These are phyloP conservation scores for Calypte anna DNA, from an alignment of 2,113 vertebrate genomes.

Conservation along the genomic window DNA sequence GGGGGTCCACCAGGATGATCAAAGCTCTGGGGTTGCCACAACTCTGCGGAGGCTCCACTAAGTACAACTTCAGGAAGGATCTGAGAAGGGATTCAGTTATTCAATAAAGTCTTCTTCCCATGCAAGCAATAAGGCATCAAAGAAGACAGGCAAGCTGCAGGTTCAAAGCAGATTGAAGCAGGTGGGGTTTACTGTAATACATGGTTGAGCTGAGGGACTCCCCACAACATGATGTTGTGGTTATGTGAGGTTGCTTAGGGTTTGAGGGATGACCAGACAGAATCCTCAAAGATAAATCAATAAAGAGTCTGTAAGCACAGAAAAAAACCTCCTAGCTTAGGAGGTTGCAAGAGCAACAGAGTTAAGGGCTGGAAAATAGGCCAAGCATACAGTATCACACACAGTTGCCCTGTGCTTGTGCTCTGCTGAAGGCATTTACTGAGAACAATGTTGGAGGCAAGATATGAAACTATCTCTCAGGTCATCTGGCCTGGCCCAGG, in stretches of 20 bases:
- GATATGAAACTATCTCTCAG: background rate
- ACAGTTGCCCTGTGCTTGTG: background rate
- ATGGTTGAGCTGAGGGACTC: background rate
- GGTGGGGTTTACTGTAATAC: background rate
- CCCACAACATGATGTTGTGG: background rate
- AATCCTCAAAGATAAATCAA: background rate
- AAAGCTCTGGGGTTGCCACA: background rate
- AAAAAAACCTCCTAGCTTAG: background rate
- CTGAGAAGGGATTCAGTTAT: background rate
- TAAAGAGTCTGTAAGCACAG: background rate
- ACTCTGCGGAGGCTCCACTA: background rate
- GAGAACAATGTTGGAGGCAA: background rate
- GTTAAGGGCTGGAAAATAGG: background rate
- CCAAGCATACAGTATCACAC: background rate
- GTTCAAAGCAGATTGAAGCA: background rate
- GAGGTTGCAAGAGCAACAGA: background rate
- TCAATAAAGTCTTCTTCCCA: background rate
- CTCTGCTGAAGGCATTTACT: background rate
- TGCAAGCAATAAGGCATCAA: background rate
- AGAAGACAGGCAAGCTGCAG: background rate
- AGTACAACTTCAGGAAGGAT: background rate
- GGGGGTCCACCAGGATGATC: background rate
- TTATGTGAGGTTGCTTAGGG: background rate
- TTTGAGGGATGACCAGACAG: background rate
- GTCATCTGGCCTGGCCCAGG: background rate